Evolutionary conservation across 2,113 vertebrate genomes (phyloP).

Genomic region (Boulengerochromis microlepis): DNA sequence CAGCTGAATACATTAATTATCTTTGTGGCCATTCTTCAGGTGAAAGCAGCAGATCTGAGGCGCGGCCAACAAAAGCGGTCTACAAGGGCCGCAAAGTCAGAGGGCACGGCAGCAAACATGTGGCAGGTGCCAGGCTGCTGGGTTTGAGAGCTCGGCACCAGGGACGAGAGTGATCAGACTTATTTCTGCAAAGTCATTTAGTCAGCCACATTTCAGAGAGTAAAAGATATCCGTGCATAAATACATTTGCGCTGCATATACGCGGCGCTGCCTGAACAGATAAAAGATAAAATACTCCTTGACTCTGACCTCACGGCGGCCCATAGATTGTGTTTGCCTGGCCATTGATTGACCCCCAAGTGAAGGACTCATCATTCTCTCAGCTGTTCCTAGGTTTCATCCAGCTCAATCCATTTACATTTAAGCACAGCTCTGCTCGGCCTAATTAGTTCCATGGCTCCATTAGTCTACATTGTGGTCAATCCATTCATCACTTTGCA

Average conservation of each 20-base stretch:
- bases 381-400: slow-evolving; percentile 51
- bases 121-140: slow-evolving; percentile 46
- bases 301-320: not conserved
- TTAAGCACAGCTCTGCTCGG: slow-evolving; percentile 69
- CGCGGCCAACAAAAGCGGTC: slow-evolving; percentile 30
- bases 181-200: slow-evolving; percentile 59
- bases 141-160: slow-evolving; percentile 18
- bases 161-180: slow-evolving; percentile 33
- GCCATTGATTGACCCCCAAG: slow-evolving; percentile 61
- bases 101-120: slow-evolving; percentile 53
- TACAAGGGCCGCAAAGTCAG: slow-evolving; percentile 40
- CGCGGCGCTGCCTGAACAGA: not conserved
- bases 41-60: slow-evolving; percentile 44
- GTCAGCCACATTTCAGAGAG: not conserved
- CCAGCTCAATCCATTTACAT: slow-evolving; percentile 75
- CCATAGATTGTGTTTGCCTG: slow-evolving; percentile 48
- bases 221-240: not conserved
- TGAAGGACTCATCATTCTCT: slow-evolving; percentile 71
- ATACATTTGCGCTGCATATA: not conserved
- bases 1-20: slow-evolving; percentile 50
- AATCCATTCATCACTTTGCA: slow-evolving; percentile 75
- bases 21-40: slow-evolving; percentile 41
- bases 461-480: slow-evolving; percentile 73
- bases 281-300: slow-evolving; percentile 1
- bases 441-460: slow-evolving; percentile 76